A percentile compares a stretch with the other conserved stretches of the same genome.
These are phyloP conservation scores for Rhizomys pruinosus DNA, from an alignment of 2,113 vertebrate species.

Conservation along the genomic window DNA sequence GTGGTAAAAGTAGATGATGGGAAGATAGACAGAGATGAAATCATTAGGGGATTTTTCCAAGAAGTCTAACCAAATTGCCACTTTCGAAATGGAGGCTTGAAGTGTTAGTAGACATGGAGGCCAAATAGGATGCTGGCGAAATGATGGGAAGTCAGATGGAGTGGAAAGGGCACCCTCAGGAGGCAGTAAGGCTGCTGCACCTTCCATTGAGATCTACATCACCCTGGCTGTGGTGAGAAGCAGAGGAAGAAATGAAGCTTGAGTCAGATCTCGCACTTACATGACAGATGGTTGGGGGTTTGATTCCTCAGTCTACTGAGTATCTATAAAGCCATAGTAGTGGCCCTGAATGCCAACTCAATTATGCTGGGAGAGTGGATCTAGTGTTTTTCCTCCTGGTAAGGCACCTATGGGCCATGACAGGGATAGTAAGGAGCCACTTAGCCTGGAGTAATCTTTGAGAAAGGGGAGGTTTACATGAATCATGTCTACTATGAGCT, in stretches of 20 bases:
- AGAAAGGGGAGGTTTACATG: background rate
- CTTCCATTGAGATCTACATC: background rate
- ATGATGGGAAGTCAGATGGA: background rate
- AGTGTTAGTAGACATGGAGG: background rate
- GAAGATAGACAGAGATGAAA: background rate
- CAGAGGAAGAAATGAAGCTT: background rate
- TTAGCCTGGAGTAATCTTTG: background rate
- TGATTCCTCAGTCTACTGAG: background rate
- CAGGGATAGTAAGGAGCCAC: background rate
- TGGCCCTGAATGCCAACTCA: background rate
- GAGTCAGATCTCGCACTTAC: background rate
- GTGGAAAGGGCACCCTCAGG: background rate
- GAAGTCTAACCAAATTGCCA: background rate
- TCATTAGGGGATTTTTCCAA: background rate
- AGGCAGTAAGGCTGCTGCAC: background rate
- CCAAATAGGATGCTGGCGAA: background rate
- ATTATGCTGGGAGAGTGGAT: background rate
- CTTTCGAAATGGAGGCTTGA: background rate
- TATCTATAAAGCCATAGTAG: background rate
- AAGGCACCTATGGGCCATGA: background rate
- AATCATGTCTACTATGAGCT: background rate
- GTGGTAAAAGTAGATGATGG: background rate
- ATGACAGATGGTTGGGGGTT: background rate
- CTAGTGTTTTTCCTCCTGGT: background rate
- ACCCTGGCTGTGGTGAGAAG: background rate